Evolutionary conservation across 2,888 invertebrate species (phyloP), one percentile per base, ranked within the genome.

Genomic region (Apamea sordens): DNA sequence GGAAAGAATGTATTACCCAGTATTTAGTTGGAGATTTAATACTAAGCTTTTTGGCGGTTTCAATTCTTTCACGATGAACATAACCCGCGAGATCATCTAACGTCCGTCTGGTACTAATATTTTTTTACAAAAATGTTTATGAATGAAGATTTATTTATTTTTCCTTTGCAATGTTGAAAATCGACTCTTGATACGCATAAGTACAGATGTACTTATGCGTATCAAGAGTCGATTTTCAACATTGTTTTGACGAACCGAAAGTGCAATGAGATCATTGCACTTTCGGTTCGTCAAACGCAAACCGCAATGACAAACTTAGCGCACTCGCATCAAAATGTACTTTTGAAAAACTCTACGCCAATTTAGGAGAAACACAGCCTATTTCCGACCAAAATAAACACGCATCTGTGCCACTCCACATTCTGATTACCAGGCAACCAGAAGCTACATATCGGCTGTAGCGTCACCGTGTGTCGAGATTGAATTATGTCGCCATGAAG

Each of bases 401-500:
- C 10, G 68, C 61, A 73, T 24, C 63, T 47, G 24, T 61, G 15
- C 24, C 24, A 44, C 50, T 76, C n/a, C 63, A 21, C 56, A 79
- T 74, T 84, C 28, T 79, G 64, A 87, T 83, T 77, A 74, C 73
- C 79, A 81, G 81, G 84, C 78, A 84, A 74, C 68, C 64, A 82
- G 68, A 69, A 85, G 78, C 78, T 72, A 63, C 69, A 78, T 65
- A 73, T 73, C 67, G 61, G 61, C 41, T 67, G 63, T 15, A 64
- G 15, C 63, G 63, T 41, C 68, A 78, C 64, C 32, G 41, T 73
- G 80, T 71, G 82, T 73, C 73, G 86, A 83, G 89, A 93, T 93
- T 93, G 89, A 92, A 92, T 92, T 92, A 93, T 90, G 89, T 89
- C 89, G 83, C 78, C 83, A 80, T 85, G 89, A 90, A 89, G 88